phyloP scores from a whole-genome alignment of 2,888 invertebrate genomes.

The Sinodicranocentrus sp. region DNA sequence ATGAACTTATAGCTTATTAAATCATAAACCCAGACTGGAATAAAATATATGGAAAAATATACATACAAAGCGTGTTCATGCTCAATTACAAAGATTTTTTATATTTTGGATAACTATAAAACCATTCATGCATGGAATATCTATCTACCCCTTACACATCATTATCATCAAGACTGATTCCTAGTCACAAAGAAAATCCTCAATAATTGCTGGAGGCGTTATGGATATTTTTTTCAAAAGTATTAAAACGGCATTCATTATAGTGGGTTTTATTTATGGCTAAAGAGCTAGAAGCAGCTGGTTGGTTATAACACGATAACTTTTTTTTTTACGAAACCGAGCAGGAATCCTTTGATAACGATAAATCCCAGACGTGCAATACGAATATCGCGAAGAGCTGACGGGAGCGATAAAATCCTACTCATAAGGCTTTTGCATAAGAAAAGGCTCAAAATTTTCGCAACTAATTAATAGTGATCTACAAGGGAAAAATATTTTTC shows the following conservation, averaged over 20 bases:
- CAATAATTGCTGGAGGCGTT: constrained; percentile 29
- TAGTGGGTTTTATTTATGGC: no score
- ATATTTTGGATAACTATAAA: constrained; percentile 1
- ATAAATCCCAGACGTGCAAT: no score
- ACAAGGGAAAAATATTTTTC: constrained; percentile 34
- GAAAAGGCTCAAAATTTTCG: constrained; percentile 32
- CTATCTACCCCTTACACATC: neutral
- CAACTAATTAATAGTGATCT: constrained; percentile 49
- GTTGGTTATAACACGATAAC: neutral
- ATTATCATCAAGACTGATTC: neutral
- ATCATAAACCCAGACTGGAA: constrained; percentile 20
- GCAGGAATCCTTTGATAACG: no score
- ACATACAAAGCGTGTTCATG: neutral
- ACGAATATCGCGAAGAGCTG: no score
- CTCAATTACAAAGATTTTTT: neutral
- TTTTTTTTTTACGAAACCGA: neutral
- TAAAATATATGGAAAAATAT: neutral
- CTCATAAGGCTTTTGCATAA: no score
- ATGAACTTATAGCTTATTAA: constrained; percentile 19
- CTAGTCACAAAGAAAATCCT: neutral
- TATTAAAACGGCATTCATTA: no score
- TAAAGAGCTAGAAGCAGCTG: no score
- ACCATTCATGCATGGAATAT: constrained; percentile 21
- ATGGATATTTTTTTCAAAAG: neutral
- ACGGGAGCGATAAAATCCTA: no score